Evolutionary conservation across 2,797 vertebrate genomes (phyloP).

Genomic region (Meriones psammophilus): DNA sequence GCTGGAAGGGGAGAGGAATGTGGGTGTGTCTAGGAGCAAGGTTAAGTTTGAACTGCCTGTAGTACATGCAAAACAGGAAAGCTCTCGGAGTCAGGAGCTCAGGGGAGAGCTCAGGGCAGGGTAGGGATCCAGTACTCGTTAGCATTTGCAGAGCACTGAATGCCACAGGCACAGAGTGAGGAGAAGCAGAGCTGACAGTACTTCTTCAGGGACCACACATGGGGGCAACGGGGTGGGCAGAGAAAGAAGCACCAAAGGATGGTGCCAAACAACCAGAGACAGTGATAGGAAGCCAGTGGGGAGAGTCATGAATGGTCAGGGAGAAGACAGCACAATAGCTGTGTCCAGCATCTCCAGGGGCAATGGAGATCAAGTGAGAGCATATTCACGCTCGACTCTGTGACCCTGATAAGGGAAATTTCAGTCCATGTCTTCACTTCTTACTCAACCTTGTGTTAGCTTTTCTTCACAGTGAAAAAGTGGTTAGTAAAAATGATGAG

Average conservation of each 20-base stretch:
- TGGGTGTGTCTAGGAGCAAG: no score
- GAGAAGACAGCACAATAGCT: not conserved
- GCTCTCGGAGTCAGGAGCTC: not conserved
- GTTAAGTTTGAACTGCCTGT: not conserved
- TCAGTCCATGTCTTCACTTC: not conserved
- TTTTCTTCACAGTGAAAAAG: not conserved
- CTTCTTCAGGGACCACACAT: rapidly evolving
- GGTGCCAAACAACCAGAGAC: not conserved
- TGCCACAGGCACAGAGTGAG: not conserved
- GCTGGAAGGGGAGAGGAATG: not conserved
- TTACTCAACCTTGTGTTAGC: not conserved
- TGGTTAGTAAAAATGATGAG: not conserved
- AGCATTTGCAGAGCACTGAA: rapidly evolving
- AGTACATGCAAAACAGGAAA: not conserved
- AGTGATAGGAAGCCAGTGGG: no score
- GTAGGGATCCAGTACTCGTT: not conserved
- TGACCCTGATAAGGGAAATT: not conserved
- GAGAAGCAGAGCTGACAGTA: not conserved
- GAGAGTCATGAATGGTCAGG: rapidly evolving
- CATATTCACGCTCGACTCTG: not conserved
- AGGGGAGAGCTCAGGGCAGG: not conserved
- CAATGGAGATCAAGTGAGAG: not conserved
- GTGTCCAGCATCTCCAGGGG: rapidly evolving
- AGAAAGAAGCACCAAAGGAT: not conserved
- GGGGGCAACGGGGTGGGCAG: not conserved